Evolutionary conservation across 1,140 invertebrate genomes (phyloP).

Genomic region (Meteorus sp.): DNA sequence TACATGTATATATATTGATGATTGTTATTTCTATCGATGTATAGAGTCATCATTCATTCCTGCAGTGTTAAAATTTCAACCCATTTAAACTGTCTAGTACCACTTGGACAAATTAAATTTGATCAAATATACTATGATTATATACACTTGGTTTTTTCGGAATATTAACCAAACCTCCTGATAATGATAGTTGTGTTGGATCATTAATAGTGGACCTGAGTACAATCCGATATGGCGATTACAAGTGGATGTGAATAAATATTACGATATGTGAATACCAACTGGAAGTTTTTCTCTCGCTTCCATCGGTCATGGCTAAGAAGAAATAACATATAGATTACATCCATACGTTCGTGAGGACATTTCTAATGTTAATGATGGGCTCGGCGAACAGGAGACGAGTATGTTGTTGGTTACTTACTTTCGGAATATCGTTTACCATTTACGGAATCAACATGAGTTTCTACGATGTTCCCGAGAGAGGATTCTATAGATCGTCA

Average conservation of each 20-base stretch:
- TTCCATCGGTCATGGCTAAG: slow-evolving; percentile 15
- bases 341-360: slow-evolving; percentile 10
- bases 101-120: too few species aligned
- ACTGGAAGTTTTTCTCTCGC: background rate
- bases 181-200: too few species aligned
- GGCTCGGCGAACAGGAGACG: slow-evolving; percentile 2
- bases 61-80: too few species aligned
- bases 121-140: too few species aligned
- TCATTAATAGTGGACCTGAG: too few species aligned
- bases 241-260: background rate
- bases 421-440: slow-evolving; percentile 32
- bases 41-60: too few species aligned
- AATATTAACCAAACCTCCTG: too few species aligned
- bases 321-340: slow-evolving; percentile 26
- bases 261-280: background rate
- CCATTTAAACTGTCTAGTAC: too few species aligned
- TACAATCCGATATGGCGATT: background rate
- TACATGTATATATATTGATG: background rate
- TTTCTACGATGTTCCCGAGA: slow-evolving; percentile 20
- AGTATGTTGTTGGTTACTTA: slow-evolving; percentile 25
- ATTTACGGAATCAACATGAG: slow-evolving; percentile 26
- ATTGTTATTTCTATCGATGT: too few species aligned
- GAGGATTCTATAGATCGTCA: slow-evolving; percentile 21
- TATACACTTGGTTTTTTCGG: too few species aligned
- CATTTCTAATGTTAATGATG: slow-evolving; percentile 30